Evolutionary conservation across 1,140 invertebrate species (phyloP).

Genomic region (Globodera rostochiensis): DNA sequence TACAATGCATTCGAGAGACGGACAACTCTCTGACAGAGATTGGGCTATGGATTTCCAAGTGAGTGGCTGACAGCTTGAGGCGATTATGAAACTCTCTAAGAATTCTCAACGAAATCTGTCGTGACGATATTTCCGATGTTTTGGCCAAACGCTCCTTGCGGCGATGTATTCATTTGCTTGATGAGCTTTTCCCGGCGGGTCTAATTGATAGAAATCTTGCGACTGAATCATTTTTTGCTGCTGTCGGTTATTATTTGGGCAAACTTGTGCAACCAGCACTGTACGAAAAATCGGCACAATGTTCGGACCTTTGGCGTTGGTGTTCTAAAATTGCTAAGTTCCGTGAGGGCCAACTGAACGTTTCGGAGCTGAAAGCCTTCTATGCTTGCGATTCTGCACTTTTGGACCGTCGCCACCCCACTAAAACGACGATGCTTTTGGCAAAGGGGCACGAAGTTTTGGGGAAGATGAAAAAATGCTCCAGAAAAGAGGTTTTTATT

Average conservation of each 20-base stretch:
- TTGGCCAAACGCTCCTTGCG: slow-evolving; percentile 23
- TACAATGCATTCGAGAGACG: slow-evolving; percentile 13
- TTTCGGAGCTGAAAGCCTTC: slow-evolving; percentile 20
- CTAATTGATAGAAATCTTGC: neutral
- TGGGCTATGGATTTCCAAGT: slow-evolving; percentile 1
- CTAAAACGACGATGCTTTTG: slow-evolving; percentile 37
- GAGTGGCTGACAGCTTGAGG: neutral
- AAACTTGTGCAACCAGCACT: slow-evolving; percentile 14
- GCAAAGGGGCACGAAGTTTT: slow-evolving; percentile 30
- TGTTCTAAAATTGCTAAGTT: slow-evolving; percentile 35
- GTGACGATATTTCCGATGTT: neutral
- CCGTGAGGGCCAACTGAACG: slow-evolving; percentile 34
- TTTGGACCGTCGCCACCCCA: slow-evolving; percentile 29
- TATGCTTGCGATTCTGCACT: slow-evolving; percentile 18
- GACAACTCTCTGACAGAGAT: neutral
- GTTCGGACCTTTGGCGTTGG: slow-evolving; percentile 3
- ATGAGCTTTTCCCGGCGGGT: neutral
- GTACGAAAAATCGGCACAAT: neutral
- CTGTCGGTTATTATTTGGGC: slow-evolving; percentile 22
- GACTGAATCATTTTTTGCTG: neutral
- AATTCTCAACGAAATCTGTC: neutral
- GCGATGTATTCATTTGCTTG: slow-evolving; percentile 30
- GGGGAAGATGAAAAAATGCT: slow-evolving; percentile 25
- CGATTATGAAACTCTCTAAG: neutral
- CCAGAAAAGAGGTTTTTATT: slow-evolving; percentile 31